A percentile compares a stretch with the other conserved stretches of the same genome.
Evolutionary conservation across 2,888 invertebrate genomes (phyloP).

Genomic region (Lepeophtheirus nordmannii): DNA sequence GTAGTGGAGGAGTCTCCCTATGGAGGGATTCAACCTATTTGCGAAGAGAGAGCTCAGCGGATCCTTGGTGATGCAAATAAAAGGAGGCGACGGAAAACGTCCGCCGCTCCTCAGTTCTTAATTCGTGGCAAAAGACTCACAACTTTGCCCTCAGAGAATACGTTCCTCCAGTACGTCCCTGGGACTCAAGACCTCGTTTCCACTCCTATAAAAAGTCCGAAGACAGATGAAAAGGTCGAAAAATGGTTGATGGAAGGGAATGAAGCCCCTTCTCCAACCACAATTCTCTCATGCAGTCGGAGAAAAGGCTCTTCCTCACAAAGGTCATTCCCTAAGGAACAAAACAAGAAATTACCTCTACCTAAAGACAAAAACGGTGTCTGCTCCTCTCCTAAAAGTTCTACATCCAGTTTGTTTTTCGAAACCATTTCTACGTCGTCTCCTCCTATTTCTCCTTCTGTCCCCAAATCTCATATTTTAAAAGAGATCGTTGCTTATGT

Average conservation of each 20-base stretch:
- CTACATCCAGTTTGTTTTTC: too few species aligned
- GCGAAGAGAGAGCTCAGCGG: not conserved
- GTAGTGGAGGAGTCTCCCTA: conserved; percentile 1
- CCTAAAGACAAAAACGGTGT: too few species aligned
- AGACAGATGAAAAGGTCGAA: not conserved
- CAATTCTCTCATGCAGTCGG: not conserved
- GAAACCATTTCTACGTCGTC: too few species aligned
- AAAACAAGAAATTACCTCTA: too few species aligned
- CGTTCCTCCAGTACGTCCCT: not conserved
- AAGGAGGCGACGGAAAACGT: not conserved
- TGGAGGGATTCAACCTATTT: not conserved
- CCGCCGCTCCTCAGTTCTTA: not conserved
- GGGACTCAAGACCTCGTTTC: not conserved
- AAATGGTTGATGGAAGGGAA: not conserved
- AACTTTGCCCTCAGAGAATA: not conserved
- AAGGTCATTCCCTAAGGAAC: too few species aligned
- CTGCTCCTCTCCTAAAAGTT: too few species aligned
- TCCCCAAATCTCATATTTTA: not conserved
- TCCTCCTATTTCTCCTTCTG: too few species aligned
- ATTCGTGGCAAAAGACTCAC: not conserved
- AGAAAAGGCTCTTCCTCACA: not conserved
- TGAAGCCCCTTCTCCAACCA: not conserved
- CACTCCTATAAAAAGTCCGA: not conserved
- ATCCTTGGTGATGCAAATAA: not conserved
- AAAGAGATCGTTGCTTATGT: conserved; percentile 9